Evolutionary conservation across 2,113 vertebrate species (phyloP).

Genomic region (Dendropsophus ebraccatus): DNA sequence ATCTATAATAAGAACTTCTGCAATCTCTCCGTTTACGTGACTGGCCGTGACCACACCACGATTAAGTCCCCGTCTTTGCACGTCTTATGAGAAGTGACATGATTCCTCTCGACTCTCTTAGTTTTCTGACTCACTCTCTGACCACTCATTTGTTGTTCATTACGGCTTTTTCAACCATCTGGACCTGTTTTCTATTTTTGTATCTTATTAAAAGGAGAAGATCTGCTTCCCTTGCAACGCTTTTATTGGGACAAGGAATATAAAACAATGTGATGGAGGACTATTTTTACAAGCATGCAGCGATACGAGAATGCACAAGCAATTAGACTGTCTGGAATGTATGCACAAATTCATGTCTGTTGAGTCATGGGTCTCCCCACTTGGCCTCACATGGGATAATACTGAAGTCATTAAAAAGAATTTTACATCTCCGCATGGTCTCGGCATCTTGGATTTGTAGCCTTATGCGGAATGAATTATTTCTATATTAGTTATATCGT

Average conservation of each 20-base stretch:
- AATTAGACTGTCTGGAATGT: constrained; percentile 36
- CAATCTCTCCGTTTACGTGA: background rate
- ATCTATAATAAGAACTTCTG: constrained; percentile 10
- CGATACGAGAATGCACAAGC: constrained; percentile 24
- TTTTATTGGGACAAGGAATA: background rate
- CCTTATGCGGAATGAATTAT: background rate
- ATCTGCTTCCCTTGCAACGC: background rate
- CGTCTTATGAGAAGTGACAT: background rate
- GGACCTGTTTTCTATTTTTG: constrained; percentile 7
- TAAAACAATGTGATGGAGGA: background rate
- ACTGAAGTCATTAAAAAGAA: background rate
- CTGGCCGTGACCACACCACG: background rate
- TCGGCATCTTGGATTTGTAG: background rate
- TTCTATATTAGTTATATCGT: background rate
- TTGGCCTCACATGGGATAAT: constrained; percentile 6
- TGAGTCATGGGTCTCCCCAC: constrained; percentile 18
- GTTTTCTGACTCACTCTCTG: background rate
- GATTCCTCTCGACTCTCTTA: background rate
- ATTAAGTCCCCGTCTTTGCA: background rate
- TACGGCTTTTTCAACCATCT: constrained; percentile 8
- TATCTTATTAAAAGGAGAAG: background rate
- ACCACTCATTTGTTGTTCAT: constrained; percentile 16
- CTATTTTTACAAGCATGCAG: background rate
- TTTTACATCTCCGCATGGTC: background rate
- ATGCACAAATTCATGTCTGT: constrained; percentile 14